Conservation (phyloP, 1,140 invertebrate genomes). For the Hermetia illucens region DNA sequence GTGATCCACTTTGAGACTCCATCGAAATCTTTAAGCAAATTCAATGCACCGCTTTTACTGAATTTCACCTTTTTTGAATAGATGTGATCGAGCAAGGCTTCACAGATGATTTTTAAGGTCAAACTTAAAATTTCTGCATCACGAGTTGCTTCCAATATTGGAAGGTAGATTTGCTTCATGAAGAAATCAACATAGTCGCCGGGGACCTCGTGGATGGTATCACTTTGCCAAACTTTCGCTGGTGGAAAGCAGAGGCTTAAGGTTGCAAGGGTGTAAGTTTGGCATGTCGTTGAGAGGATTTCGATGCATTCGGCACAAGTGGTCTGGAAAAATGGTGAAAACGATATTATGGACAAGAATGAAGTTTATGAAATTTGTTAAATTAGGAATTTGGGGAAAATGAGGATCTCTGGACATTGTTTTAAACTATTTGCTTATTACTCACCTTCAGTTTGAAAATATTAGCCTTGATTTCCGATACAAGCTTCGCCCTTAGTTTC, state of each 20-base stretch:
- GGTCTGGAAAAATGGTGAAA: conserved; percentile 32
- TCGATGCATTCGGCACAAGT: conserved; percentile 50
- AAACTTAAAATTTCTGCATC: conserved; percentile 58
- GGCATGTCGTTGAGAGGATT: conserved; percentile 52
- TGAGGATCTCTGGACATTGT: background rate
- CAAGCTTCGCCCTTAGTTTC: conserved; percentile 60
- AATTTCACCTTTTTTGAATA: conserved; percentile 67
- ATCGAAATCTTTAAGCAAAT: conserved; percentile 59
- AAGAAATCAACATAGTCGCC: conserved; percentile 25
- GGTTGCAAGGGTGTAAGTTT: conserved; percentile 55
- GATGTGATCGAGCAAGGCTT: conserved; percentile 73
- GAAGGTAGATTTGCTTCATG: conserved; percentile 51
- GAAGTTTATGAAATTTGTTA: too few relatives aligned
- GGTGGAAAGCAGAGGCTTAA: conserved; percentile 60
- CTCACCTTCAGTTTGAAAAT: conserved; percentile 52
- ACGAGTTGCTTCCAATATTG: conserved; percentile 53
- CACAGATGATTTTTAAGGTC: conserved; percentile 63
- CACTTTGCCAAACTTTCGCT: conserved; percentile 41
- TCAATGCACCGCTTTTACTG: conserved; percentile 33
- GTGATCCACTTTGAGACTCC: conserved; percentile 56
- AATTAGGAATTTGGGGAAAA: background rate
- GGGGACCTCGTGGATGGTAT: conserved; percentile 10
- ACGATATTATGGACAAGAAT: background rate
- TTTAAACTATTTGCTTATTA: background rate
- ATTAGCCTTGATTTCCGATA: conserved; percentile 58